Conservation (phyloP, 2,797 vertebrate species). For the Cichlasoma orientale region DNA sequence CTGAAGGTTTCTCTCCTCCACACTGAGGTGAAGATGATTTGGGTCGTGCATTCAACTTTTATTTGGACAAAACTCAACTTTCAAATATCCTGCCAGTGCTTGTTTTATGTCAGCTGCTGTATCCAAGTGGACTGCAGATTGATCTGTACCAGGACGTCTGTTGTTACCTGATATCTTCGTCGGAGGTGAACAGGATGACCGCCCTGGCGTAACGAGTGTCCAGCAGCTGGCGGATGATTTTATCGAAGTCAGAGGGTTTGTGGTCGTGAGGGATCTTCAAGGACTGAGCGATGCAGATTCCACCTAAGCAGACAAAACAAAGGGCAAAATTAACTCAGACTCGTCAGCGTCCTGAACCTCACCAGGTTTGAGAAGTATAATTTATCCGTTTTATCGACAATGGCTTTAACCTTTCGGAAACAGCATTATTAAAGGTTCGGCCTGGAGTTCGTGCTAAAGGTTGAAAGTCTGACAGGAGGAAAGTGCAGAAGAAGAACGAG, state of each 20-base stretch:
- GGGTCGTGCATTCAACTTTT: neutral
- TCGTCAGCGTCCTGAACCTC: neutral
- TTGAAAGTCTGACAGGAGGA: neutral
- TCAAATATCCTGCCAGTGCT: too few species aligned
- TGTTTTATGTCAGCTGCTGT: too few species aligned
- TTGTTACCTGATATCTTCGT: constrained; percentile 94
- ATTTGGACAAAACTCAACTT: too few species aligned
- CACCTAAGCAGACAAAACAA: constrained; percentile 79
- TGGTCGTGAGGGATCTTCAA: constrained; percentile 92
- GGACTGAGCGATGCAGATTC: constrained; percentile 96
- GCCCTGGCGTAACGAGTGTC: constrained; percentile 90
- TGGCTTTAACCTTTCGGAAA: constrained; percentile 15
- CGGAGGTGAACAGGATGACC: constrained; percentile 91
- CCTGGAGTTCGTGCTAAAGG: neutral
- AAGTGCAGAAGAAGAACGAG: neutral
- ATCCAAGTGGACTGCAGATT: too few species aligned
- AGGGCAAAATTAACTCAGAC: neutral
- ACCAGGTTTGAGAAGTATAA: neutral
- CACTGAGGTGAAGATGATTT: neutral
- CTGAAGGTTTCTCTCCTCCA: neutral
- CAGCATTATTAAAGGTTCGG: neutral
- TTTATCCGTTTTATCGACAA: neutral
- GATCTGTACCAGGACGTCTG: too few species aligned
- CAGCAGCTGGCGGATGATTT: constrained; percentile 89
- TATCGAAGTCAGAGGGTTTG: constrained; percentile 90